phyloP scores from a whole-genome alignment of 2,113 vertebrate species.

The Atlantisia rogersi region DNA sequence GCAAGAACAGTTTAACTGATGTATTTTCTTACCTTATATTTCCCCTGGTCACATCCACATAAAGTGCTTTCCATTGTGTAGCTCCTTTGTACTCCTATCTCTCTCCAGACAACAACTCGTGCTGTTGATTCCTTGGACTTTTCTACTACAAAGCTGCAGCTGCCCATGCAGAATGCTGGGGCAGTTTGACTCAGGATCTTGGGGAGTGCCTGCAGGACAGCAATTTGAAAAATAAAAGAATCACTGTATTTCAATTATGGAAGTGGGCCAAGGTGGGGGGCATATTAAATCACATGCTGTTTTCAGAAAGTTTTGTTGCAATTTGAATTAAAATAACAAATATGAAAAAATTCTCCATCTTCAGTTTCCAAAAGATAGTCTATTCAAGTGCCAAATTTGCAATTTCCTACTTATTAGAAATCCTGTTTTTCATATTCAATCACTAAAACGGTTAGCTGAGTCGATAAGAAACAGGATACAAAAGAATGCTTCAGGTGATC shows the following conservation, averaged over 20 bases:
- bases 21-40: slow-evolving; percentile 87
- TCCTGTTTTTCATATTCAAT: neutral
- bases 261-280: neutral
- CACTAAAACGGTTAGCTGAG: neutral
- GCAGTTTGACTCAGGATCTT: slow-evolving; percentile 94
- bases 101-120: slow-evolving; percentile 96
- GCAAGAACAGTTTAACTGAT: neutral
- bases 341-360: neutral
- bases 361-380: neutral
- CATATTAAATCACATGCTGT: neutral
- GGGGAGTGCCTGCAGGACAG: slow-evolving; percentile 84
- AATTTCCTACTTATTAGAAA: neutral
- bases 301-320: neutral
- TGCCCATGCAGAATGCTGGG: slow-evolving; percentile 94
- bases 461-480: neutral
- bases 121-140: slow-evolving; percentile 97
- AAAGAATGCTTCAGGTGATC: neutral
- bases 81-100: slow-evolving; percentile 95
- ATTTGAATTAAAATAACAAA: neutral
- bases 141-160: slow-evolving; percentile 98
- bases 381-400: neutral
- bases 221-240: neutral
- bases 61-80: slow-evolving; percentile 99
- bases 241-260: neutral
- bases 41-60: slow-evolving; percentile 97